Conservation (phyloP, 2,888 invertebrate species). For the Tetramorium bicarinatum region DNA sequence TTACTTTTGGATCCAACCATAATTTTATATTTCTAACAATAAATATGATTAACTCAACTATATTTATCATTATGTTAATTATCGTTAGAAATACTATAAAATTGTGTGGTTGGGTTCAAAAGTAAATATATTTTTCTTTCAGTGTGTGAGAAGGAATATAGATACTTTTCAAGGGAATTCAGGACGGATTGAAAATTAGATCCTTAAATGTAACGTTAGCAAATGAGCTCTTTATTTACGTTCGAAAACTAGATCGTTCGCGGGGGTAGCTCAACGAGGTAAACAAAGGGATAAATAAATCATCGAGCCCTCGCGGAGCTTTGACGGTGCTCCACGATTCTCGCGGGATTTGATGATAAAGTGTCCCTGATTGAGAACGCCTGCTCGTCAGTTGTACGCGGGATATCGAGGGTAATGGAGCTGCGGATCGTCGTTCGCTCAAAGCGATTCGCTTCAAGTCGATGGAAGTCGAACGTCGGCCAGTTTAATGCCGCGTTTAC, state of each 20-base stretch:
- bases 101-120: no score
- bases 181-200: neutral
- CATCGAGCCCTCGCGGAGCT: neutral
- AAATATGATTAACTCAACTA: no score
- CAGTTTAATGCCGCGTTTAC: slow-evolving; percentile 50
- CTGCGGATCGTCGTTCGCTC: slow-evolving; percentile 28
- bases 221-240: neutral
- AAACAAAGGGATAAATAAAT: slow-evolving; percentile 2
- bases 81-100: no score
- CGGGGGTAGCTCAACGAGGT: neutral
- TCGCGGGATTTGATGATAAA: slow-evolving; percentile 29
- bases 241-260: neutral
- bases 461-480: slow-evolving; percentile 45
- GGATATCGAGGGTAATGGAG: slow-evolving; percentile 45
- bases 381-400: slow-evolving; percentile 24
- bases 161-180: neutral
- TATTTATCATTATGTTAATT: no score
- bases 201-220: neutral
- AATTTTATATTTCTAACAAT: no score
- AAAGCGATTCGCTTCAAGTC: slow-evolving; percentile 39
- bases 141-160: neutral
- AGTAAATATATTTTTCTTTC: no score
- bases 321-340: slow-evolving; percentile 8
- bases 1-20: no score
- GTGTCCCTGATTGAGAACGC: slow-evolving; percentile 13